Evolutionary conservation across 2,113 vertebrate genomes (phyloP).

Genomic region (Oreocharis arfaki): DNA sequence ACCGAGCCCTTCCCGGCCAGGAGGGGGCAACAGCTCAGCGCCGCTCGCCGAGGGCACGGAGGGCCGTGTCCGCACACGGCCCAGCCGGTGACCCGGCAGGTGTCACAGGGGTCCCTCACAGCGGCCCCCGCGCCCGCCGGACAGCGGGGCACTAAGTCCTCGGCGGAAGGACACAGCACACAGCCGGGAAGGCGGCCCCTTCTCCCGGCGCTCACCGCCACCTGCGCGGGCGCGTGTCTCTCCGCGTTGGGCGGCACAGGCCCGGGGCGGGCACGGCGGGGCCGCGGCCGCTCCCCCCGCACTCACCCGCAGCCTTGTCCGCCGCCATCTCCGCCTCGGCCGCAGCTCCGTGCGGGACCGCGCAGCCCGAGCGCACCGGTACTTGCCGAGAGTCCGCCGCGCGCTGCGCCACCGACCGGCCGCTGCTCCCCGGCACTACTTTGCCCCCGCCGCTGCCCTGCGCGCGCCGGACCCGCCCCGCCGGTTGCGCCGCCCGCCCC

Average conservation of each 20-base stretch:
- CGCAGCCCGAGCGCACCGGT: not conserved
- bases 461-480: not conserved
- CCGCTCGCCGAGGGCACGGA: not conserved
- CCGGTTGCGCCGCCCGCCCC: not conserved
- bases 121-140: not conserved
- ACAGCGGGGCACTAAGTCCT: not conserved
- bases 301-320: constrained; percentile 74
- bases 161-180: not conserved
- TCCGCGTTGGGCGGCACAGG: not conserved
- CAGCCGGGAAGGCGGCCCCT: fast-evolving
- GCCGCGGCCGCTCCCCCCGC: not conserved
- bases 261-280: fast-evolving
- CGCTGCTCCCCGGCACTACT: not conserved
- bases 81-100: not conserved
- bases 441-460: not conserved
- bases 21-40: not conserved
- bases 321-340: constrained; percentile 68
- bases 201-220: not conserved
- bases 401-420: not conserved
- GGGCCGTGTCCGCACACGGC: no score
- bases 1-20: not conserved
- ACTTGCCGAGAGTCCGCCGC: not conserved
- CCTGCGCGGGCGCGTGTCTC: not conserved
- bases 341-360: not conserved
- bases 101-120: not conserved